Evolutionary conservation across 2,113 vertebrate genomes (phyloP).

Genomic region (Synchiropus splendidus): DNA sequence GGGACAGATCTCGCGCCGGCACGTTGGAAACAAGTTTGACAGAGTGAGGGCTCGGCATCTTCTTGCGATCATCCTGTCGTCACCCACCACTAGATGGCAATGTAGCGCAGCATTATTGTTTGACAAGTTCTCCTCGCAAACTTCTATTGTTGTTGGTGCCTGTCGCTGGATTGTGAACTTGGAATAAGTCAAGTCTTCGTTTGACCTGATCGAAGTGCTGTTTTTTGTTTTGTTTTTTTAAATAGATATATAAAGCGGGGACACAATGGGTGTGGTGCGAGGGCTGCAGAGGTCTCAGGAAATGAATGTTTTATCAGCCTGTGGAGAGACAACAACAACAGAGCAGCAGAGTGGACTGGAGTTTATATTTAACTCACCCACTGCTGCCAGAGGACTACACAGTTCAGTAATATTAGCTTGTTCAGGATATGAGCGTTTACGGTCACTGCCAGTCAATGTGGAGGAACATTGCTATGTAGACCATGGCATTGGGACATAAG

Average conservation of each 20-base stretch:
- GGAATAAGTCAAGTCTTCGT: conserved; percentile 6
- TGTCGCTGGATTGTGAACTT: too few species aligned
- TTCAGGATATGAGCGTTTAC: too few species aligned
- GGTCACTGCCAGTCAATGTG: too few species aligned
- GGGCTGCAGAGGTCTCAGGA: conserved; percentile 47
- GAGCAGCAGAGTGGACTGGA: conserved; percentile 15
- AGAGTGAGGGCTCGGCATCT: conserved; percentile 8
- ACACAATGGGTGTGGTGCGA: conserved; percentile 34
- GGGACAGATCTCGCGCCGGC: too few species aligned
- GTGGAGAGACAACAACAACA: conserved; percentile 42
- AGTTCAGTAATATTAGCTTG: too few species aligned
- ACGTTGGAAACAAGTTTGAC: conserved; percentile 5
- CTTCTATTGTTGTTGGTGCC: conserved; percentile 1
- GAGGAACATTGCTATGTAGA: too few species aligned
- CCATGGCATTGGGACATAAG: too few species aligned
- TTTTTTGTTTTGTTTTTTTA: conserved; percentile 9
- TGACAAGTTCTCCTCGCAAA: conserved; percentile 25
- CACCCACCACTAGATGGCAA: conserved; percentile 59
- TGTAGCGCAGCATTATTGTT: conserved; percentile 34
- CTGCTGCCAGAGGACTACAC: conserved; percentile 28
- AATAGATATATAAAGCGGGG: too few species aligned
- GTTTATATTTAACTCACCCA: conserved; percentile 54
- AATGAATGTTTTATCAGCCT: conserved; percentile 64
- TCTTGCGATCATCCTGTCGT: conserved; percentile 25
- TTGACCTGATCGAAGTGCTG: conserved; percentile 26